These are phyloP conservation scores for Oligia strigilis DNA, from an alignment of 2,888 invertebrate genomes.

Conservation along the genomic window DNA sequence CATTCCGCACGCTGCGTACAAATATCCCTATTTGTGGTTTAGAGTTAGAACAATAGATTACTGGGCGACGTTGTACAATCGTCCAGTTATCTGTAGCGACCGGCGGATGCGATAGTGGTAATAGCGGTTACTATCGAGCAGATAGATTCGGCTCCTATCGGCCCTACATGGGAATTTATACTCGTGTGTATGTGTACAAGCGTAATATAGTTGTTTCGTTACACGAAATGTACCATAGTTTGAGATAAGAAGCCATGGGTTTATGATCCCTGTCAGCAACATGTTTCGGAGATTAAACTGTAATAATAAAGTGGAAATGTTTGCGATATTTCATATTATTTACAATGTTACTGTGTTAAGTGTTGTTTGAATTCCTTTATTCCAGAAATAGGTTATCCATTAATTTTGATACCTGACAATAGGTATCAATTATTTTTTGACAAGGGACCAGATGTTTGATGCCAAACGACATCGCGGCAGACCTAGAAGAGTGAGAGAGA, in stretches of 20 bases:
- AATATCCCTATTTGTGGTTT: slow-evolving; percentile 73
- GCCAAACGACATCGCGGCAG: background rate
- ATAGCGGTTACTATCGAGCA: slow-evolving; percentile 83
- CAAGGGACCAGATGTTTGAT: background rate
- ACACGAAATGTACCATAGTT: slow-evolving; percentile 65
- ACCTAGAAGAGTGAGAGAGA: no score
- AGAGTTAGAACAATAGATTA: slow-evolving; percentile 84
- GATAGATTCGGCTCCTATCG: slow-evolving; percentile 84
- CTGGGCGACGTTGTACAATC: slow-evolving; percentile 74
- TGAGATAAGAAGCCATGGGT: slow-evolving; percentile 62
- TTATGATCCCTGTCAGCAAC: slow-evolving; percentile 68
- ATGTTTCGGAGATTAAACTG: slow-evolving; percentile 66
- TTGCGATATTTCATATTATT: slow-evolving; percentile 60
- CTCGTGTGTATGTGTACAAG: slow-evolving; percentile 66
- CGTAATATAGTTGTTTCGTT: slow-evolving; percentile 65
- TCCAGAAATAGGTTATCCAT: slow-evolving; percentile 12
- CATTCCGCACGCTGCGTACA: slow-evolving; percentile 65
- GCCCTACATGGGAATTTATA: slow-evolving; percentile 83
- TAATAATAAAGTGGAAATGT: slow-evolving; percentile 65
- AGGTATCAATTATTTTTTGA: slow-evolving; percentile 2
- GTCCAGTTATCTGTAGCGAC: slow-evolving; percentile 77
- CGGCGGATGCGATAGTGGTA: slow-evolving; percentile 88
- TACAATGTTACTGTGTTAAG: slow-evolving; percentile 42
- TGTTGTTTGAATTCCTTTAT: slow-evolving; percentile 40
- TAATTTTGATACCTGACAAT: slow-evolving; percentile 4